A percentile compares a stretch with the other conserved stretches of the same genome.
Evolutionary conservation across 2,113 vertebrate genomes (phyloP).

Genomic region (Rhynchomys soricoides): DNA sequence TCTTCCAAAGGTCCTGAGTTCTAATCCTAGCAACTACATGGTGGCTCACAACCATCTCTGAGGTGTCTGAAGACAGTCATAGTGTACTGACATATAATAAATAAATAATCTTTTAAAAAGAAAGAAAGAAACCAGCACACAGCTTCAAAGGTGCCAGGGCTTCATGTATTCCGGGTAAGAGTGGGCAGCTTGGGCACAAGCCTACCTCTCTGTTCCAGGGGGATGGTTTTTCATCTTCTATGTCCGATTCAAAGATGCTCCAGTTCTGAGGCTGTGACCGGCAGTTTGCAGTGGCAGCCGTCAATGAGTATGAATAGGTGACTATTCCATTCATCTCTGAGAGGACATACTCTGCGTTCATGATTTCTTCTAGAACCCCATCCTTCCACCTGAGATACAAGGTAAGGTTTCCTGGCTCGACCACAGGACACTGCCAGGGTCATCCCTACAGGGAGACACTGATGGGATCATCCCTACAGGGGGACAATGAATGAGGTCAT

Average conservation of each 20-base stretch:
- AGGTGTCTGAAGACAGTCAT: too few relatives aligned
- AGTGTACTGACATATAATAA: too few relatives aligned
- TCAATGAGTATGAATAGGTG: neutral
- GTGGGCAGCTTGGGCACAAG: neutral
- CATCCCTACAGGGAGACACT: neutral
- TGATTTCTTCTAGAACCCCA: neutral
- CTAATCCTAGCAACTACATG: too few relatives aligned
- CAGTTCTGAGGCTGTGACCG: neutral
- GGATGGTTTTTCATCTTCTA: rapidly evolving
- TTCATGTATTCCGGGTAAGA: too few relatives aligned
- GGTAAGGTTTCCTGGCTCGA: neutral
- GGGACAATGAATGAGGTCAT: neutral
- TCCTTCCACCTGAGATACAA: neutral
- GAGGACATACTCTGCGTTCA: neutral
- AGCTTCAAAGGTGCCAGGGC: neutral
- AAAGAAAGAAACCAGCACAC: neutral
- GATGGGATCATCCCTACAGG: too few relatives aligned
- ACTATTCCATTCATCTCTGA: neutral
- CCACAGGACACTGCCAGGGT: neutral
- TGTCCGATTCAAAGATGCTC: neutral
- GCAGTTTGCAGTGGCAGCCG: neutral
- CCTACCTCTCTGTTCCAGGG: neutral
- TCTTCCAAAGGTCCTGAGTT: too few relatives aligned
- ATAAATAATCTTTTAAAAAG: too few relatives aligned
- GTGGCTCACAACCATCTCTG: too few relatives aligned